Percentiles rank a stretch among this genome's conserved stretches.
Evolutionary conservation across 1,140 invertebrate genomes (phyloP).

Genomic region (Dreissena polymorpha): DNA sequence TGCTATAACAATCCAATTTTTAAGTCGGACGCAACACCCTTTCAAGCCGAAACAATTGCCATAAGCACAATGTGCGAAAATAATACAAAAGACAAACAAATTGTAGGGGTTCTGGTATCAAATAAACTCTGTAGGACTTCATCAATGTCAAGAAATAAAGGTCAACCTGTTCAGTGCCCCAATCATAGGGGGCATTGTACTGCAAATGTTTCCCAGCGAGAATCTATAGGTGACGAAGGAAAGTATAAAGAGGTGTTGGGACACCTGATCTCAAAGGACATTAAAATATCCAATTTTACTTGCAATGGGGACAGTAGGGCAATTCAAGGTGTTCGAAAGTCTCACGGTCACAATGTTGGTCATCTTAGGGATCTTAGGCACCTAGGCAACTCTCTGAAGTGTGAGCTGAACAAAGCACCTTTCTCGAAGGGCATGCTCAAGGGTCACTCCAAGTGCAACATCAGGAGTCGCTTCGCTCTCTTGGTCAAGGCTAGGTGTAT

Average conservation of each 20-base stretch:
- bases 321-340: background rate
- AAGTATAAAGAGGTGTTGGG: background rate
- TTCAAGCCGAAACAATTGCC: constrained; percentile 25
- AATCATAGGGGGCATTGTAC: background rate
- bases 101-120: constrained; percentile 2
- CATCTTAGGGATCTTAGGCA: no score
- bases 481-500: no score
- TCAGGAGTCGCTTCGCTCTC: no score
- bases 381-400: no score
- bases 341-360: background rate
- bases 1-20: constrained; percentile 32
- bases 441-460: no score
- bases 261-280: background rate
- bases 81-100: constrained; percentile 33
- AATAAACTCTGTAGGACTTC: constrained; percentile 22
- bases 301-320: constrained; percentile 5
- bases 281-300: background rate
- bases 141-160: background rate
- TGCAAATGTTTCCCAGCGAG: background rate
- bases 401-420: no score
- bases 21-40: constrained; percentile 11
- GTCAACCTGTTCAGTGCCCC: background rate
- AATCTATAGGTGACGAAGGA: background rate
- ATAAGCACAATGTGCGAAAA: constrained; percentile 16
- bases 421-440: background rate